Percentiles rank a stretch among this genome's conserved stretches.
These are phyloP conservation scores for Napeogenes inachia DNA, from an alignment of 2,888 invertebrate genomes.

Conservation along the genomic window DNA sequence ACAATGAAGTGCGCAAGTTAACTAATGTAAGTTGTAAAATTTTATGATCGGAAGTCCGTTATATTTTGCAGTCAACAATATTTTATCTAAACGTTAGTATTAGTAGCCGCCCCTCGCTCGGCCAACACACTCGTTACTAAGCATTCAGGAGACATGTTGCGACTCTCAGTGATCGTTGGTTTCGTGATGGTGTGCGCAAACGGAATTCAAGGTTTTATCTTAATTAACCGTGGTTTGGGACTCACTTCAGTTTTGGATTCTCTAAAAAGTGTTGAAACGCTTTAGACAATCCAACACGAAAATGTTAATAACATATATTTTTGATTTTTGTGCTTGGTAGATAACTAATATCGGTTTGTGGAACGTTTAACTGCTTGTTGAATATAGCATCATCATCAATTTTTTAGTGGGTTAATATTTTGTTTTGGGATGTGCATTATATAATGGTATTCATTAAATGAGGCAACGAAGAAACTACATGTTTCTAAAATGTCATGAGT, in stretches of 20 bases:
- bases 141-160: slow-evolving; percentile 34
- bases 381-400: not conserved
- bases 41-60: slow-evolving; percentile 31
- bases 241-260: slow-evolving; percentile 36
- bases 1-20: slow-evolving; percentile 1
- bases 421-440: too few relatives aligned
- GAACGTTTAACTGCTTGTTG: slow-evolving; percentile 23
- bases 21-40: slow-evolving; percentile 15
- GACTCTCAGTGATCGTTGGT: slow-evolving; percentile 42
- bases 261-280: slow-evolving; percentile 4
- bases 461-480: too few relatives aligned
- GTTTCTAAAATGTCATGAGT: too few relatives aligned
- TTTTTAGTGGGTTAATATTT: too few relatives aligned
- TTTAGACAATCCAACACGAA: slow-evolving; percentile 18
- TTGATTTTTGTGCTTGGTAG: slow-evolving; percentile 44
- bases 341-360: slow-evolving; percentile 33
- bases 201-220: slow-evolving; percentile 50
- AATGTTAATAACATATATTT: slow-evolving; percentile 21
- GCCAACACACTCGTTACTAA: slow-evolving; percentile 13
- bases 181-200: slow-evolving; percentile 43
- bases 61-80: slow-evolving; percentile 55
- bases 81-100: slow-evolving; percentile 46
- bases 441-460: too few relatives aligned
- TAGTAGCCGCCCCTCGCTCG: slow-evolving; percentile 33
- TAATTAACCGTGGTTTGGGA: slow-evolving; percentile 38